Evolutionary conservation across 2,797 vertebrate species (phyloP), one percentile per base, ranked within the genome.

Genomic region (Eulemur rubriventer): DNA sequence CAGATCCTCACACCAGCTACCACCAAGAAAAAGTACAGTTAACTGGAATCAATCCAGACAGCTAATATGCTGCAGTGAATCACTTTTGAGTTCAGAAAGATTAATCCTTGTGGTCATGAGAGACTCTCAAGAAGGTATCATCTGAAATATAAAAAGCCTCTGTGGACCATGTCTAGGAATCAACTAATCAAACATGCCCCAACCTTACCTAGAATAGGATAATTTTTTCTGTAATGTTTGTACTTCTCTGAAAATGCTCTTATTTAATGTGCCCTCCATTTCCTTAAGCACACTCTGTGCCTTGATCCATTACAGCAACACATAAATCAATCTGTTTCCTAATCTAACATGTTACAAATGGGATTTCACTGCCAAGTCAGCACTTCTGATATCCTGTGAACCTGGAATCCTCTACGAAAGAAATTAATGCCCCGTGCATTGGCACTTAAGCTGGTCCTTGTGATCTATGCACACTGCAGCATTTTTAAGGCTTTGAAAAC

Each of bases 201-300:
- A 13, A 38, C 79, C 83, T 92, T 41, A 94, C 76, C 91, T 80
- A 72, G 67, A 28, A 13, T 70, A 72, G 83, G 93, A 93, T 69
- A 57, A 61, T 55, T 87, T 95, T 97, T 94, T 18, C 59, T 82
- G 87, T 94, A 78, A 50, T 48, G 0, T 95, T 97, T 98, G 90
- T 59, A 50, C 97, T 92, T 89, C 98, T 98, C 97, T 87, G 90
- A 90, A 93, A 96, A 96, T 75, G 69, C 46, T 38, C 82, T 94
- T 92, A 8, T 93, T 89, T 97, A 97, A 98, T 67, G 95, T 91
- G 73, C 96, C 96, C 90, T 97, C 97, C 96, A 96, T 93, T 97
- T 98, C 98, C 98, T 97, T 97, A 97, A 97, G 97, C 97, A 97
- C 92, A 92, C 87, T 88, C 86, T 85, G 90, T 92, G 97, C 96